Evolutionary conservation across 2,113 vertebrate species (phyloP).

Genomic region (Corythornis vintsioides): DNA sequence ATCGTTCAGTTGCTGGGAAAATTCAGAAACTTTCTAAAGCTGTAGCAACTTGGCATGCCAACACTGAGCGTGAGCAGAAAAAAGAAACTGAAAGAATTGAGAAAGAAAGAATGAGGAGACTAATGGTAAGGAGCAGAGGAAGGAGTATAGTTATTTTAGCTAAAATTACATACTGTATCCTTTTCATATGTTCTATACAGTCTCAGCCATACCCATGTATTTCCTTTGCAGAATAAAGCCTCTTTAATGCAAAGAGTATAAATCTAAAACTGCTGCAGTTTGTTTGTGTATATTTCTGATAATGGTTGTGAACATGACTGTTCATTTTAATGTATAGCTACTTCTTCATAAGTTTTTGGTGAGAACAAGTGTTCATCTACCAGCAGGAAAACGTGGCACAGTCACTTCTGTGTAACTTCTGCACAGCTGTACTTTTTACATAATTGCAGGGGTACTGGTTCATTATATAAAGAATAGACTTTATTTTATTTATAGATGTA

Average conservation of each 20-base stretch:
- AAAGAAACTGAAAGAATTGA: conserved; percentile 97
- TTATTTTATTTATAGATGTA: neutral
- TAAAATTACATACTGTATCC: neutral
- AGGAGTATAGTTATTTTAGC: neutral
- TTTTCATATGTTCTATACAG: neutral
- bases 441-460: neutral
- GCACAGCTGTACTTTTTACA: neutral
- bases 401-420: neutral
- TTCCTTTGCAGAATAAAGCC: neutral
- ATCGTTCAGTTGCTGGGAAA: conserved; percentile 94
- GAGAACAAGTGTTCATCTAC: neutral
- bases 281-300: neutral
- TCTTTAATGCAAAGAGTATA: neutral
- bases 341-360: neutral
- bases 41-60: conserved; percentile 95
- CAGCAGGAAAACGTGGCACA: neutral
- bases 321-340: neutral
- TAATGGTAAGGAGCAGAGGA: conserved; percentile 85
- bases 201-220: neutral
- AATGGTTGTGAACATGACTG: neutral
- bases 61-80: conserved; percentile 97
- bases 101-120: conserved; percentile 96
- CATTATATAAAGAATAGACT: neutral
- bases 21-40: conserved; percentile 95
- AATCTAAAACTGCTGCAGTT: neutral